Percentiles rank a stretch among this genome's conserved stretches.
Evolutionary conservation across 1,140 invertebrate genomes (phyloP).

Genomic region (Ceratina calcarata): DNA sequence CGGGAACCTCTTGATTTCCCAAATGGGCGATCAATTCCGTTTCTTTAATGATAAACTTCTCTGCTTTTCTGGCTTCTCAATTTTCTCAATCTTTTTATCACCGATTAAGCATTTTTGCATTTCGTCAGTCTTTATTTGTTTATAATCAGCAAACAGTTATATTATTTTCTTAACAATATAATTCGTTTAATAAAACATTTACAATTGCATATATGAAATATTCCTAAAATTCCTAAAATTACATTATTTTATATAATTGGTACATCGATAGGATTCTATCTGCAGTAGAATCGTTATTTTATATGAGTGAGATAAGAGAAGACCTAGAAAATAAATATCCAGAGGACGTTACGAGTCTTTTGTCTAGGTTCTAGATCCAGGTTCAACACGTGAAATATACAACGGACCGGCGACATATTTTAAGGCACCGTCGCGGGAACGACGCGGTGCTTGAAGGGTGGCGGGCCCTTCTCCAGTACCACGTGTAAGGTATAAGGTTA

Average conservation of each 20-base stretch:
- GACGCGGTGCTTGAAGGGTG: constrained; percentile 39
- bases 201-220: neutral
- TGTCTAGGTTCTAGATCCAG: constrained; percentile 38
- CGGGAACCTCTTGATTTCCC: constrained; percentile 50
- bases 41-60: neutral
- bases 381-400: constrained; percentile 52
- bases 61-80: neutral
- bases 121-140: neutral
- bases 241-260: too few species aligned
- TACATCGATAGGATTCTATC: neutral
- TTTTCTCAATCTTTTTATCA: neutral
- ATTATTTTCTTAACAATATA: neutral
- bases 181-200: neutral
- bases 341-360: constrained; percentile 24
- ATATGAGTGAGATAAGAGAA: neutral
- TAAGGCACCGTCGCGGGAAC: constrained; percentile 36
- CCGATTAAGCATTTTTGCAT: too few species aligned
- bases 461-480: constrained; percentile 38
- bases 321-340: constrained; percentile 10
- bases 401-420: constrained; percentile 47
- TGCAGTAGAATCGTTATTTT: neutral
- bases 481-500: constrained; percentile 61
- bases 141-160: neutral
- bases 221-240: too few species aligned
- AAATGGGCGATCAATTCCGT: constrained; percentile 55